phyloP scores from a whole-genome alignment of 2,888 invertebrate species.

The Dasysyrphus tricinctus region DNA sequence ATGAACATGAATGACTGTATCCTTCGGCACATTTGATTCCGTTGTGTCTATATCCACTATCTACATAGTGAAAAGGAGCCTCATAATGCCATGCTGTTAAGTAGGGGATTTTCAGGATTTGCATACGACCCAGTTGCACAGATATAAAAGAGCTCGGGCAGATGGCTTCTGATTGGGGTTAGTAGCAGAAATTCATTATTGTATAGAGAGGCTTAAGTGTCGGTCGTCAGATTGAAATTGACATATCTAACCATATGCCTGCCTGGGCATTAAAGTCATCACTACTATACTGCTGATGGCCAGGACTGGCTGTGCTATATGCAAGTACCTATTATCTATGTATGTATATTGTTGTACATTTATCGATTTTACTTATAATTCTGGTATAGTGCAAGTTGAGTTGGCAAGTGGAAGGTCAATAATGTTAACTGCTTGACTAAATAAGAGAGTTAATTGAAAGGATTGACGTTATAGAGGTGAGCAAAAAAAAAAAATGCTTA shows the following conservation, averaged over 20 bases:
- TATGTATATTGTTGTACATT: constrained; percentile 11
- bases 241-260: constrained; percentile 51
- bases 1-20: constrained; percentile 38
- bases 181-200: constrained; percentile 28
- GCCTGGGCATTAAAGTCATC: constrained; percentile 53
- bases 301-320: neutral
- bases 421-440: constrained; percentile 61
- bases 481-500: constrained; percentile 1
- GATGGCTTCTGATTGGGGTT: constrained; percentile 55
- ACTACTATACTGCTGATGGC: neutral
- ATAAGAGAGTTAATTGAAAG: constrained; percentile 57
- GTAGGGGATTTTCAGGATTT: constrained; percentile 64
- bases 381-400: constrained; percentile 14
- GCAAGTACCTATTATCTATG: neutral
- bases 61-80: constrained; percentile 26
- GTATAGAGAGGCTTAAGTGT: constrained; percentile 31
- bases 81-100: constrained; percentile 54
- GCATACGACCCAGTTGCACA: constrained; percentile 71
- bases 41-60: constrained; percentile 60
- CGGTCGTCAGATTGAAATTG: constrained; percentile 55
- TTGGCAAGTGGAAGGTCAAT: constrained; percentile 58
- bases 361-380: constrained; percentile 52
- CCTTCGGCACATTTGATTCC: constrained; percentile 65
- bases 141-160: constrained; percentile 55
- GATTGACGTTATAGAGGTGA: constrained; percentile 13